Conservation (phyloP, 2,113 vertebrate species). For the Nibea coibor region DNA sequence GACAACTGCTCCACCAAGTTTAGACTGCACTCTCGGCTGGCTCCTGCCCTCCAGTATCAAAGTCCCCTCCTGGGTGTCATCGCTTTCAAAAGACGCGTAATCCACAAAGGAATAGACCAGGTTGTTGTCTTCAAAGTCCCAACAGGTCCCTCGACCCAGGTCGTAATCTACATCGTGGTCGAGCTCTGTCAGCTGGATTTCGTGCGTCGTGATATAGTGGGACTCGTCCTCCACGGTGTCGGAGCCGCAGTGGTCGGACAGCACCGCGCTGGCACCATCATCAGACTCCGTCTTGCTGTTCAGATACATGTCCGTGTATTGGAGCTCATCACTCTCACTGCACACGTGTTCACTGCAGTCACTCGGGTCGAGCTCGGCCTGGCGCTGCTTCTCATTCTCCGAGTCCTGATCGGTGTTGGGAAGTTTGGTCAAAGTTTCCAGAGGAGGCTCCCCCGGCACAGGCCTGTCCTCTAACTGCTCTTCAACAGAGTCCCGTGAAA, state of each 20-base stretch:
- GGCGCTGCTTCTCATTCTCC: slow-evolving; percentile 42
- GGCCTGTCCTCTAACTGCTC: slow-evolving; percentile 45
- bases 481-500: slow-evolving; percentile 29
- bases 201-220: slow-evolving; percentile 97
- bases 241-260: slow-evolving; percentile 68
- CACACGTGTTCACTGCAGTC: slow-evolving; percentile 75
- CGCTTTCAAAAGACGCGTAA: slow-evolving; percentile 94
- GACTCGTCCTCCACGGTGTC: slow-evolving; percentile 85
- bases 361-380: slow-evolving; percentile 45
- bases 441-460: slow-evolving; percentile 36
- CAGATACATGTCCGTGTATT: slow-evolving; percentile 84
- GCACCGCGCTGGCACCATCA: slow-evolving; percentile 69
- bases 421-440: slow-evolving; percentile 54
- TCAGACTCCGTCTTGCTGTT: slow-evolving; percentile 82
- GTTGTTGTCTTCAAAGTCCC: slow-evolving; percentile 95
- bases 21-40: slow-evolving; percentile 71
- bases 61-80: slow-evolving; percentile 85
- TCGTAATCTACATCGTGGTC: slow-evolving; percentile 93
- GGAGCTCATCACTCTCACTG: slow-evolving; percentile 86
- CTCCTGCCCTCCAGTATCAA: slow-evolving; percentile 64
- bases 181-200: slow-evolving; percentile 95
- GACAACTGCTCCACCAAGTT: slow-evolving; percentile 85
- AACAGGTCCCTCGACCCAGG: slow-evolving; percentile 90
- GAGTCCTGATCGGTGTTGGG: slow-evolving; percentile 50
- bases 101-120: slow-evolving; percentile 95